Evolutionary conservation across 2,888 invertebrate genomes (phyloP), one percentile per base, ranked within the genome.

Genomic region (Crioceris asparagi): DNA sequence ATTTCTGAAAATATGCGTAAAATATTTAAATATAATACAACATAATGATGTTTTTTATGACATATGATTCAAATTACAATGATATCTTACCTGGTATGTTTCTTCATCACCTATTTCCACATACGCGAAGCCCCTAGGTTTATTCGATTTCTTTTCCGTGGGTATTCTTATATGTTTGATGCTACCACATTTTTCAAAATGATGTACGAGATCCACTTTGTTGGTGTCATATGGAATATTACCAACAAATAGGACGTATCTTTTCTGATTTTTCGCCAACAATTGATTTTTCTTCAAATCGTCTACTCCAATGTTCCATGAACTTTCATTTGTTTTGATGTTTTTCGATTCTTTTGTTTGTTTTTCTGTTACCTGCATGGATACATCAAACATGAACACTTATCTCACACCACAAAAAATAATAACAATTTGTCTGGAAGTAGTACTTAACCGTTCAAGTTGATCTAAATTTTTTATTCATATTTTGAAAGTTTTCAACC

Each of bases 1-100:
- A 66, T 64, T 67, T 69, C 68, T 69, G 56, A 35, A 58, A 62
- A n/a, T n/a, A n/a, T n/a, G n/a, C n/a, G n/a, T n/a, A n/a, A n/a
- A n/a, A n/a, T n/a, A n/a, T n/a, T n/a, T n/a, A n/a, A n/a, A n/a
- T n/a, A n/a, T n/a, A n/a, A n/a, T n/a, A n/a, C n/a, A n/a, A n/a
- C n/a, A n/a, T n/a, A n/a, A n/a, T n/a, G n/a, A n/a, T n/a, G n/a
- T n/a, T n/a, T n/a, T n/a, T n/a, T n/a, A n/a, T n/a, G n/a, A n/a
- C n/a, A n/a, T n/a, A n/a, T n/a, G n/a, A n/a, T n/a, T n/a, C n/a
- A n/a, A n/a, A n/a, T n/a, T n/a, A n/a, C n/a, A n/a, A n/a, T n/a
- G n/a, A 33, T 5, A 11, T 25, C 21, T 36, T 59, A 69, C 69
- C 62, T 68, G 61, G 47, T 64, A 69, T 37, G 64, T 55, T 29